Base-by-base conservation (phyloP, 1,140 invertebrate genomes). In the Coptotermes formosanus region DNA sequence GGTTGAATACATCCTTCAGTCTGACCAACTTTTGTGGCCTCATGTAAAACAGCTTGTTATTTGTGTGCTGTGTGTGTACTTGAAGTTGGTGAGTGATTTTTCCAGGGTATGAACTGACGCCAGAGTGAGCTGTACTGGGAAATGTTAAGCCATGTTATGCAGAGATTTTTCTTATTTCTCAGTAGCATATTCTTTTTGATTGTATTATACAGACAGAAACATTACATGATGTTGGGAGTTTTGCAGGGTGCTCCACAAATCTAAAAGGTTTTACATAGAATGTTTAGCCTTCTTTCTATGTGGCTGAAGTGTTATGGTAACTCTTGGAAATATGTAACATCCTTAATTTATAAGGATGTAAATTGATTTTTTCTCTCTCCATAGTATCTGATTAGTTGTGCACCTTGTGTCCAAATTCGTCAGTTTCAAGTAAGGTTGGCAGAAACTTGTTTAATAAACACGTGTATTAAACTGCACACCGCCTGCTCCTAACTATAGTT, bases 1-100 rank as follows among this genome's bases (percentile, higher is more conserved):
- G 85, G 85, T 85, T 64, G 52, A 45, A 85, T 85, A 85, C 64
- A 85, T 85, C 82, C 83, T 83, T 82, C 86, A 83, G 86, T 86
- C 86, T 86, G 86, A 86, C 86, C 86, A 86, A 86, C 86, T 86
- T 86, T 86, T 86, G 86, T 86, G 82, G 86, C 86, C 86, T 86
- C 82, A 43, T 86, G 59, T 86, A 86, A 45, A 81, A 86, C 84
- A 86, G 86, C 86, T 86, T 86, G 86, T 86, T 86, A 86, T 82
- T 82, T 86, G 86, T 86, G 86, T 86, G 86, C 59, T 69, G 86
- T 86, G 86, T 84, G 83, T 55, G 59, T 86, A 86, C 59, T 64
- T 86, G 86, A 83, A 84, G 59, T 83, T 86, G 82, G 83, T 86
- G 86, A 86, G 82, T 14, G 59, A 86, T 83, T 69, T 86, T 83